Percentiles rank a stretch among this genome's conserved stretches.
phyloP scores from a whole-genome alignment of 2,797 vertebrate genomes.

The Urophycis tenuis region DNA sequence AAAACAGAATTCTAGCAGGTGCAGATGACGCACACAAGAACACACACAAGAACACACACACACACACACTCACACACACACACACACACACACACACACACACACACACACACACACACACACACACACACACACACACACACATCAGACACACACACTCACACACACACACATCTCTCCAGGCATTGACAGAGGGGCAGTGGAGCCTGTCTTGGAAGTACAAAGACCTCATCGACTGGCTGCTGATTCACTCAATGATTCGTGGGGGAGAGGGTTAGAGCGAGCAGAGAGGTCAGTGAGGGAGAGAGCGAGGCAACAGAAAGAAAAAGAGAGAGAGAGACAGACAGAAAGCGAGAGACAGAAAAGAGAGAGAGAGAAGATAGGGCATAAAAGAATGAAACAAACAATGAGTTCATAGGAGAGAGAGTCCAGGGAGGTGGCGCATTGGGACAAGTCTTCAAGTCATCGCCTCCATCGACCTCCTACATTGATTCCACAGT shows the following conservation, averaged over 20 bases:
- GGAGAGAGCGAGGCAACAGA: slow-evolving; percentile 15
- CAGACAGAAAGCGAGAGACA: slow-evolving; percentile 39
- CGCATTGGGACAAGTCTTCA: slow-evolving; percentile 60
- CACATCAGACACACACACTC: slow-evolving; percentile 38
- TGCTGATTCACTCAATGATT: slow-evolving; percentile 76
- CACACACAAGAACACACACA: slow-evolving; percentile 21
- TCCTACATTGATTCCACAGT: slow-evolving; percentile 68
- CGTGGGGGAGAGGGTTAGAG: slow-evolving; percentile 47
- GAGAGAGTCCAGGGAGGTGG: slow-evolving; percentile 59
- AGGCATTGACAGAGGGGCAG: slow-evolving; percentile 64
- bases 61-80: background rate
- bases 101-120: too few species aligned
- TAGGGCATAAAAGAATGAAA: slow-evolving; percentile 36
- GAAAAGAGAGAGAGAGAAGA: slow-evolving; percentile 3
- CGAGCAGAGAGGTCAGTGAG: slow-evolving; percentile 4
- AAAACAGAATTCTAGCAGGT: slow-evolving; percentile 4
- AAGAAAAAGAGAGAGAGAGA: slow-evolving; percentile 42
- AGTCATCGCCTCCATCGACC: slow-evolving; percentile 71
- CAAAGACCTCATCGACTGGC: slow-evolving; percentile 72
- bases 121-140: slow-evolving; percentile 35
- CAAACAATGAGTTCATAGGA: slow-evolving; percentile 48
- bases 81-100: slow-evolving; percentile 10
- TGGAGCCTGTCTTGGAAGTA: slow-evolving; percentile 68
- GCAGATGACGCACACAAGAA: slow-evolving; percentile 25
- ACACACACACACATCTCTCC: slow-evolving; percentile 43